Conservation (phyloP, 2,888 invertebrate genomes). For the Drosophila cracens region DNA sequence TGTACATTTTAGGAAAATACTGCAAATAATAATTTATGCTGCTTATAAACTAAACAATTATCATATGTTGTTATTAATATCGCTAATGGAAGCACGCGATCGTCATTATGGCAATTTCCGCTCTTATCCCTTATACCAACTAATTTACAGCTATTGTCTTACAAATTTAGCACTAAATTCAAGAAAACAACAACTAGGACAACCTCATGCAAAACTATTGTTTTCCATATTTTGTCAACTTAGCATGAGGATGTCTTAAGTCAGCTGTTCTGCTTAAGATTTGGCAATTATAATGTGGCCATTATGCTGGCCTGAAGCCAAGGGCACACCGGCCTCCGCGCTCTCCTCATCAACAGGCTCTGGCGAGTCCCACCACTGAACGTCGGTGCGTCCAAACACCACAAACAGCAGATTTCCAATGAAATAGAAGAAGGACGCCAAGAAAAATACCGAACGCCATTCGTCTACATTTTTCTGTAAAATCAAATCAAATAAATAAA, state of each 20-base stretch:
- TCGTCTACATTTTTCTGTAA: conserved; percentile 81
- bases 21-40: conserved; percentile 74
- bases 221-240: neutral
- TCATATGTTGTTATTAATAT: conserved; percentile 70
- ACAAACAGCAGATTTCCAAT: conserved; percentile 86
- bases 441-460: conserved; percentile 87
- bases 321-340: conserved; percentile 57
- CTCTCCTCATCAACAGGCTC: conserved; percentile 59
- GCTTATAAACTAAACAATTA: conserved; percentile 50
- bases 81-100: conserved; percentile 81
- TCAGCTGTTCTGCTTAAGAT: conserved; percentile 19
- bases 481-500: neutral
- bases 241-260: conserved; percentile 37
- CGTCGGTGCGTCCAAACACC: conserved; percentile 86
- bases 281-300: conserved; percentile 25
- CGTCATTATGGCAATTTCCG: conserved; percentile 67
- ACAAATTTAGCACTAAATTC: conserved; percentile 36
- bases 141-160: conserved; percentile 44
- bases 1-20: conserved; percentile 75
- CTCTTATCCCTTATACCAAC: conserved; percentile 42
- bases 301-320: conserved; percentile 28
- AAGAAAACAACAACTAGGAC: conserved; percentile 49
- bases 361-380: conserved; percentile 88
- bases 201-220: conserved; percentile 24
- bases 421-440: conserved; percentile 86